Evolutionary conservation across 1,140 invertebrate genomes (phyloP), one percentile per base, ranked within the genome.

Genomic region (Macrosteles quadrilineatus): DNA sequence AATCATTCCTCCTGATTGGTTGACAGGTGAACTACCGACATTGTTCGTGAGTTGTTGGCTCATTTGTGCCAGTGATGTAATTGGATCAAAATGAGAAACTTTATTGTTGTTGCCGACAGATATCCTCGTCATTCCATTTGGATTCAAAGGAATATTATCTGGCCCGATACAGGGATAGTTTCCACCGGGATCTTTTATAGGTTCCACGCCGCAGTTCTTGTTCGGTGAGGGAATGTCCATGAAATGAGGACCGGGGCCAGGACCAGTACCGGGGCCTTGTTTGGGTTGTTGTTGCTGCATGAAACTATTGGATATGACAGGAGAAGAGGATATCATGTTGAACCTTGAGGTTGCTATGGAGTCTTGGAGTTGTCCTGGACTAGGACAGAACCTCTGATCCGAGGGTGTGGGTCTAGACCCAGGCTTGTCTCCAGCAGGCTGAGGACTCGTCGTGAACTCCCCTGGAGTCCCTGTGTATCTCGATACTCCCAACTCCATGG

Each of bases 1-100:
- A 63, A 79, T 80, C 59, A 75, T 76, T 66, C 77, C 72, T 47
- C 75, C 75, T 70, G 78, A 75, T 68, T 82, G 83, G 2, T 80
- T 81, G 1, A 83, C 76, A 1, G 83, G 82, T 64, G 85, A 84
- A 73, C 85, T 87, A 11, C 88, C 84, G 36, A 88, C 87, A 43
- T 86, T 89, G 75, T 90, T 94, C 1, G 93, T 94, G 25, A 96
- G 79, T 76, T 95, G 93, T 76, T 96, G 94, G 63, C 91, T 94
- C 95, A 96, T 97, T 79, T 96, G 94, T 25, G 94, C 93, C 75
- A 96, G 85, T 2, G 95, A 97, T 17, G 94, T 93, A 73, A 97
- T 96, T 0, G 95, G 94, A 83, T 97, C 95, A 80, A 96, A 96
- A 75, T 87, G 88, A 65, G 87, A 85, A 14, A 83, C 75, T 75